phyloP scores from a whole-genome alignment of 2,888 invertebrate genomes.

The Unio pictorum region DNA sequence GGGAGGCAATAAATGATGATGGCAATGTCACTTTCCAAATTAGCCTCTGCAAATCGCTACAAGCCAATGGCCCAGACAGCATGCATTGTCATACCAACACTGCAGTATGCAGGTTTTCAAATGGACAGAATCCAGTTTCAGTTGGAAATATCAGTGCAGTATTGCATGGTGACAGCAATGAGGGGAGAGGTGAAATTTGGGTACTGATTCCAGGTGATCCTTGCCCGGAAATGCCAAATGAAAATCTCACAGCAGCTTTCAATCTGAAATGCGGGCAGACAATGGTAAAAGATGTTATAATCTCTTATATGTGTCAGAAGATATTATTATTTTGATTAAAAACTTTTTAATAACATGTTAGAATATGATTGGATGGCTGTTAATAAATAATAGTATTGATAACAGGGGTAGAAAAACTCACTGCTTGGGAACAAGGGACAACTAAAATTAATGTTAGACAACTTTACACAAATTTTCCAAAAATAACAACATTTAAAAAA shows the following conservation, averaged over 20 bases:
- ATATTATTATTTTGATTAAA: neutral
- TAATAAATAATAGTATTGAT: no score
- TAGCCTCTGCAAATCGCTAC: constrained; percentile 45
- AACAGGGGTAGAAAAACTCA: no score
- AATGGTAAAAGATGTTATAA: constrained; percentile 31
- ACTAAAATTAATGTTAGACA: no score
- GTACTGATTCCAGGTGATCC: constrained; percentile 38
- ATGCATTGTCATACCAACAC: constrained; percentile 33
- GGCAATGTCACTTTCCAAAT: constrained; percentile 48
- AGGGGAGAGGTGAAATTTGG: constrained; percentile 38
- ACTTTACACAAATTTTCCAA: no score
- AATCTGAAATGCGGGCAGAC: constrained; percentile 60
- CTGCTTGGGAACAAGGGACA: no score
- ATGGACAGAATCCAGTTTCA: no score
- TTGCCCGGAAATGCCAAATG: constrained; percentile 28
- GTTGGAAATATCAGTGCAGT: no score
- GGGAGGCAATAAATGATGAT: constrained; percentile 42
- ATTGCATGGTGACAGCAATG: constrained; percentile 5
- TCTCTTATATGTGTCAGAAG: neutral
- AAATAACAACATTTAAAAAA: no score
- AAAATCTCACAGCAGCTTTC: constrained; percentile 44
- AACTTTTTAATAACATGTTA: neutral
- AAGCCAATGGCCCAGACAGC: constrained; percentile 15
- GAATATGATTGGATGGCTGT: no score
- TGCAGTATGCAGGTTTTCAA: neutral